Evolutionary conservation across 2,888 invertebrate species (phyloP).

Genomic region (Drosophila mettleri): DNA sequence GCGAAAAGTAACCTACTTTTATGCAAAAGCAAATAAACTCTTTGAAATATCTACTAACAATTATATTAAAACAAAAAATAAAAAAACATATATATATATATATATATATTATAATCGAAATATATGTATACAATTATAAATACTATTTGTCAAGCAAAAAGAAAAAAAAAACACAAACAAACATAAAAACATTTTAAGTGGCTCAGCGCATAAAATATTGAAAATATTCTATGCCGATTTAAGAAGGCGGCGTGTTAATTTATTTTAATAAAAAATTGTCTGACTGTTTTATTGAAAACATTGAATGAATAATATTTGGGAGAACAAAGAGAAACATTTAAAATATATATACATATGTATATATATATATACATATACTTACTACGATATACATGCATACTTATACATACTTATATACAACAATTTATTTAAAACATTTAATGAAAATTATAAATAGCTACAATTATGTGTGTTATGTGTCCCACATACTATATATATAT

Average conservation of each 20-base stretch:
- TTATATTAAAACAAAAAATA: constrained; percentile 21
- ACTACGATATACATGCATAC: constrained; percentile 60
- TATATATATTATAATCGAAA: constrained; percentile 34
- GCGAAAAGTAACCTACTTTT: constrained; percentile 40
- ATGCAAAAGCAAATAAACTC: constrained; percentile 44
- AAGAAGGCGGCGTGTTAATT: constrained; percentile 47
- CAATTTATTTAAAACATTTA: constrained; percentile 58
- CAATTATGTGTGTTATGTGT: constrained; percentile 57
- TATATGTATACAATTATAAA: constrained; percentile 42
- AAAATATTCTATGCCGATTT: constrained; percentile 69
- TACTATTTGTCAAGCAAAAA: constrained; percentile 56
- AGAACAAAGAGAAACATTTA: constrained; percentile 24
- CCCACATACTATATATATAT: constrained; percentile 43
- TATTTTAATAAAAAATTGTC: constrained; percentile 75
- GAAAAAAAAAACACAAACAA: constrained; percentile 26
- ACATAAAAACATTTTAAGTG: constrained; percentile 64
- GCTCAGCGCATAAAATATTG: constrained; percentile 82
- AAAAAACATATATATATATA: constrained; percentile 24
- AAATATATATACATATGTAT: constrained; percentile 58
- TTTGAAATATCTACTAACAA: constrained; percentile 43
- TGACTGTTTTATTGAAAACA: constrained; percentile 81
- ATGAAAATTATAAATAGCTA: constrained; percentile 48
- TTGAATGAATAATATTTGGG: constrained; percentile 32
- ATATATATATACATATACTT: constrained; percentile 63
- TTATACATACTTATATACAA: constrained; percentile 64